phyloP scores from a whole-genome alignment of 2,113 vertebrate species.

The Poeciliopsis prolifica region DNA sequence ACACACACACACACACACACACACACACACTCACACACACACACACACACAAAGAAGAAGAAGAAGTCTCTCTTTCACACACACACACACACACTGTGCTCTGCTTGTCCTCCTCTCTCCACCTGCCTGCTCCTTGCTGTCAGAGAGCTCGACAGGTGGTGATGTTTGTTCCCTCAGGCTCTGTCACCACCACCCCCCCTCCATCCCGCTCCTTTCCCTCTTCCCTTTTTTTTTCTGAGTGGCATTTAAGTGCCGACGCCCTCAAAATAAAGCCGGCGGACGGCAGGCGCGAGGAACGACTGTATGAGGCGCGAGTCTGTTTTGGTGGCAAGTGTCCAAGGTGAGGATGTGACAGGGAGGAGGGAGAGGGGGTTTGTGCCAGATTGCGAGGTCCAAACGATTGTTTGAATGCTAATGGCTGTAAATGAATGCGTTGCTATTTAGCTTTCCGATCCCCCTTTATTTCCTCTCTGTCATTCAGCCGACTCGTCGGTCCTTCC shows the following conservation, averaged over 20 bases:
- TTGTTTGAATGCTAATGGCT: conserved; percentile 69
- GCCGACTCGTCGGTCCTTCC: conserved; percentile 36
- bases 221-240: conserved; percentile 36
- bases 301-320: conserved; percentile 45
- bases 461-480: conserved; percentile 43
- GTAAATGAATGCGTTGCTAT: conserved; percentile 57
- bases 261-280: conserved; percentile 48
- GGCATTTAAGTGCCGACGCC: conserved; percentile 67
- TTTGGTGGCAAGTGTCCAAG: conserved; percentile 57
- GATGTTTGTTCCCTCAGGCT: conserved; percentile 73
- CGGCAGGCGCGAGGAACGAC: conserved; percentile 42
- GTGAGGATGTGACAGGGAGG: conserved; percentile 59
- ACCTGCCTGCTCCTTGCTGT: conserved; percentile 77
- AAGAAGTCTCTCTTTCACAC: neutral
- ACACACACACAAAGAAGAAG: neutral
- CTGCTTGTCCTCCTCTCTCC: conserved; percentile 47
- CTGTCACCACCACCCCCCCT: conserved; percentile 46
- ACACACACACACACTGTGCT: conserved; percentile 26
- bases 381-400: conserved; percentile 35
- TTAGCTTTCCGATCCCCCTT: conserved; percentile 36
- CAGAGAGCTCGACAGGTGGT: conserved; percentile 71
- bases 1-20: conserved; percentile 9
- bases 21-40: neutral
- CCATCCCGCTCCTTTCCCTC: conserved; percentile 23
- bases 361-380: conserved; percentile 34